A percentile compares a stretch with the other conserved stretches of the same genome.
phyloP scores from a whole-genome alignment of 37 sponge, comb jelly and placozoan genomes.

The Halisarca cf. caerulea region DNA sequence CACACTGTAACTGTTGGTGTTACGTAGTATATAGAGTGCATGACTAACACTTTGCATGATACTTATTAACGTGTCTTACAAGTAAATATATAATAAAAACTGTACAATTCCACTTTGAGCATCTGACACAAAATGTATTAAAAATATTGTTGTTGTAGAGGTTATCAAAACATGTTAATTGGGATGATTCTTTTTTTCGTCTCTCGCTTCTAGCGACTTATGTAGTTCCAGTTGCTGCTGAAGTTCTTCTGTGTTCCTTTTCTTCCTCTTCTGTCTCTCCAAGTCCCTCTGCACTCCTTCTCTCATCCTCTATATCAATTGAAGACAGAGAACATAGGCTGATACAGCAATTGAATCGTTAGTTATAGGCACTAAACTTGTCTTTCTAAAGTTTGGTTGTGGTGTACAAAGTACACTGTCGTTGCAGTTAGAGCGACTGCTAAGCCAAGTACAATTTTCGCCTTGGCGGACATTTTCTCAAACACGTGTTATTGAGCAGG shows the following conservation, averaged over 20 bases:
- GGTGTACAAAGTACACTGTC: constrained; percentile 70
- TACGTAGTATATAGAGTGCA: no score
- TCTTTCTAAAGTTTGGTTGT: constrained; percentile 62
- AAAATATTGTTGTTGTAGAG: no score
- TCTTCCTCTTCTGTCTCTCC: constrained; percentile 66
- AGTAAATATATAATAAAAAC: no score
- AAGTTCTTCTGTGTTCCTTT: constrained; percentile 49
- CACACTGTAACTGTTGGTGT: no score
- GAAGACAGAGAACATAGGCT: background rate
- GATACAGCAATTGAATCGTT: background rate
- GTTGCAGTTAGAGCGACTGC: constrained; percentile 26
- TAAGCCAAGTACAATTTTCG: constrained; percentile 19
- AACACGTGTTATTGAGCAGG: background rate
- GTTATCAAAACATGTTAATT: no score
- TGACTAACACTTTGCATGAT: no score
- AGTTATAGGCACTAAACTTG: constrained; percentile 39
- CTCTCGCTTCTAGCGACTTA: constrained; percentile 46
- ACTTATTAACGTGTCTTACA: no score
- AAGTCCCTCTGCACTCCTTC: constrained; percentile 72
- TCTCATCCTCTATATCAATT: constrained; percentile 63
- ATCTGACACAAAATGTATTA: no score
- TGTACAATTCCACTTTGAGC: no score
- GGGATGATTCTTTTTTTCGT: no score
- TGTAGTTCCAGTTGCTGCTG: constrained; percentile 55
- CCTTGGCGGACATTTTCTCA: constrained; percentile 1